Conservation (phyloP, 37 sponge, comb jelly and placozoan genomes). For the Halichondria panicea region DNA sequence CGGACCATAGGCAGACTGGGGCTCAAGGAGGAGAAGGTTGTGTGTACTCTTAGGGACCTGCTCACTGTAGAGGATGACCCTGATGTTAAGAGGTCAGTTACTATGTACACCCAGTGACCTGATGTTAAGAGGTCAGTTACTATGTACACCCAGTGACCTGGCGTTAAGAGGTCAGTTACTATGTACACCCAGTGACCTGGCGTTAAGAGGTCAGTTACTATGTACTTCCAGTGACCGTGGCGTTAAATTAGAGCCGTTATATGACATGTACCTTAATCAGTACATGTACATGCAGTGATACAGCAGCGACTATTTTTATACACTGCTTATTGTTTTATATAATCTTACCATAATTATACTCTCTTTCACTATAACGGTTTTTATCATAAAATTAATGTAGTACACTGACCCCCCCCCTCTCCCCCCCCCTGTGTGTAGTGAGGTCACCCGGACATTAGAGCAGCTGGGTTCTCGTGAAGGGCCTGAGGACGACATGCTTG, state of each 20-base stretch:
- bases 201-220: too few relatives aligned
- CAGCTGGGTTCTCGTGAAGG: constrained; percentile 43
- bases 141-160: not conserved
- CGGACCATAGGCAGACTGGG: constrained; percentile 41
- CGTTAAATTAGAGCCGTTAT: too few relatives aligned
- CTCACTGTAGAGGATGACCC: constrained; percentile 62
- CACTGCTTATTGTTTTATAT: not conserved
- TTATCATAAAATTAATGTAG: too few relatives aligned
- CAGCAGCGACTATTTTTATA: too few relatives aligned
- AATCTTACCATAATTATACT: not conserved
- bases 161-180: not conserved
- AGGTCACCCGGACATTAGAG: constrained; percentile 38
- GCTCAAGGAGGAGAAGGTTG: constrained; percentile 33
- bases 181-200: not conserved
- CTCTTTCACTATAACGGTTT: not conserved
- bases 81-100: constrained; percentile 53
- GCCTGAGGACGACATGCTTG: constrained; percentile 40
- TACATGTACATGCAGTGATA: too few relatives aligned
- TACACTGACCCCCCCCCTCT: not conserved
- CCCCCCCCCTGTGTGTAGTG: constrained; percentile 4
- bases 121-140: not conserved
- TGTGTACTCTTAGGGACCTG: constrained; percentile 47
- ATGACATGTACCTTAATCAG: too few relatives aligned
- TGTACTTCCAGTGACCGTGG: too few relatives aligned
- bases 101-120: not conserved